Base-by-base conservation (phyloP, 2,113 vertebrate species). In the Ploceus nigricollis region DNA sequence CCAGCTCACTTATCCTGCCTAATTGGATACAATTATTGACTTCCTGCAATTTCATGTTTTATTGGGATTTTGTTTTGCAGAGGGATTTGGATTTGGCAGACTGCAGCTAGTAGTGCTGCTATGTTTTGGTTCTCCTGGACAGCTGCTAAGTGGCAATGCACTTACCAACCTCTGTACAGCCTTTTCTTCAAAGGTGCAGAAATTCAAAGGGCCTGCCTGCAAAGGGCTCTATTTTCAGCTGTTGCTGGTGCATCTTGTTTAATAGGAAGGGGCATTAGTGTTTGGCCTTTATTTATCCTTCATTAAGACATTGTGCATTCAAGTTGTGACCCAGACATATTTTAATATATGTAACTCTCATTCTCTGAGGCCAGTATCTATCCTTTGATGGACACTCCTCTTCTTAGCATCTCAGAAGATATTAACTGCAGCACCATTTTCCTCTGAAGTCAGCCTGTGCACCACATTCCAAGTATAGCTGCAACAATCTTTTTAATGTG, bases 11-110 rank as follows among this genome's bases (percentile, higher is more conserved):
- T 87, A 82, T 40, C 39, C 86, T 87, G 76, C 37, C 35, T 93
- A 93, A 97, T 70, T 93, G 68, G 80, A 91, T 72, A 66, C 81
- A 93, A 97, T 85, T 65, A 94, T 83, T 90, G 78, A 90, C 72
- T 97, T 91, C 92, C 78, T 82, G 65, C 39, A 82, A 72, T 71
- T 71, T 44, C 57, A 63, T 60, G 71, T 14, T 94, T 77, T 79
- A 69, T 70, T 53, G 57, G 35, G 61, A 77, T 80, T 86, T 88
- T 51, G 28, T 24, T 90, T 79, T 76, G 86, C 64, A 90, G 82
- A 51, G 27, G 71, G 54, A 79, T 76, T 82, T 91, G 81, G 65
- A 65, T 63, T 78, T 92, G 87, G 71, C 76, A 84, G 53, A 22
- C 17, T 85, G 79, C 31, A 82, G 80, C 40, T 71, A 58, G 65